phyloP scores from a whole-genome alignment of 53 echinoderm and acorn worm genomes.

The Apostichopus leukothele region DNA sequence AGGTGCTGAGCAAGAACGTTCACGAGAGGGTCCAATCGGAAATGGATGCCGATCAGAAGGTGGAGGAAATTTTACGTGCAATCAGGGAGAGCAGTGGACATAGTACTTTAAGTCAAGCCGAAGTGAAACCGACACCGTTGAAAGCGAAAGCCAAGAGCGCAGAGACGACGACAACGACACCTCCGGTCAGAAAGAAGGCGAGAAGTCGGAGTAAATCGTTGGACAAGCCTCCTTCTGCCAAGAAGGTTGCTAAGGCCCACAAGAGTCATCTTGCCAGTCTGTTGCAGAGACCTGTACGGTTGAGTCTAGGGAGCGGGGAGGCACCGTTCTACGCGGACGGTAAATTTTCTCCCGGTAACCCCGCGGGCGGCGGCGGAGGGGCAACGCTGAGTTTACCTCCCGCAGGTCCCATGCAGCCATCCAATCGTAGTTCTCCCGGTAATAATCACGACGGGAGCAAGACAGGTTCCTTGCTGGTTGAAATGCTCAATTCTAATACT shows the following conservation, averaged over 20 bases:
- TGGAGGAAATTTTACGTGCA: conserved; percentile 48
- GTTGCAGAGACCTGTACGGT: conserved; percentile 30
- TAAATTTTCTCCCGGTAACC: conserved; percentile 2
- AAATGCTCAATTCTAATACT: conserved; percentile 46
- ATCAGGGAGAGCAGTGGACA: conserved; percentile 30
- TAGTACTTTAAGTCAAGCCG: not conserved
- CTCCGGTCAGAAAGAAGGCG: conserved; percentile 4
- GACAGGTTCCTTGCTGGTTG: conserved; percentile 38
- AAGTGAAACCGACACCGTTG: not conserved
- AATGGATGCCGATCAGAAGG: conserved; percentile 39
- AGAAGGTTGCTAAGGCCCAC: conserved; percentile 25
- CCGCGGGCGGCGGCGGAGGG: not conserved
- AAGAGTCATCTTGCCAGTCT: conserved; percentile 44
- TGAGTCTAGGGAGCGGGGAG: conserved; percentile 26
- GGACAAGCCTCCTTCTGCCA: conserved; percentile 5
- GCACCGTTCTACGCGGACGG: conserved; percentile 26
- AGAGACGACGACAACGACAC: not conserved
- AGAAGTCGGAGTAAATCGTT: conserved; percentile 12
- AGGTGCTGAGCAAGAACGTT: not conserved
- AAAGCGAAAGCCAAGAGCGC: not conserved
- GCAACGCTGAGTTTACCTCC: not conserved
- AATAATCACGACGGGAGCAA: not conserved
- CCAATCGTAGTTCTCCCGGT: not conserved
- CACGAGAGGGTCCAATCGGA: conserved; percentile 28
- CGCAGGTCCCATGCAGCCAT: not conserved